Evolutionary conservation across 2,113 vertebrate genomes (phyloP), one percentile per base, ranked within the genome.

Genomic region (Trichomycterus rosablanca): DNA sequence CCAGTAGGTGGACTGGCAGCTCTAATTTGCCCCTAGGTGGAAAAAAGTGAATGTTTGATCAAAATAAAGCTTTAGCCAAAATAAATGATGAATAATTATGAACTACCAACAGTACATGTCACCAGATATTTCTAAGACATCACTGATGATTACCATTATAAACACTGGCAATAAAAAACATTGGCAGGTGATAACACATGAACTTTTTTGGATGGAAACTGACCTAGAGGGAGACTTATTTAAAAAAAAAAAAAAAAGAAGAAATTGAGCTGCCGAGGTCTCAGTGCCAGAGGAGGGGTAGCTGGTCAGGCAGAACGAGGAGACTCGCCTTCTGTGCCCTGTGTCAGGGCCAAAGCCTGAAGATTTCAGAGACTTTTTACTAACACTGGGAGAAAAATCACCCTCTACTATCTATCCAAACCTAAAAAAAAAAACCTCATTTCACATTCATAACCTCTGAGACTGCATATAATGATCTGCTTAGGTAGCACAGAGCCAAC

Each of bases 351-450:
- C 78, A 79, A 79, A 74, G 74, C 51, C n/a, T 66, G 70, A 77
- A 71, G 78, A 78, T 80, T 60, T 12, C 68, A 80, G 80, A 82
- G 75, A 57, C 68, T 30, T 73, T 74, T 71, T 78, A 66, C 49
- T 43, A 18, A 14, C 46, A 42, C 76, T 73, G 80, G 23, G 3
- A 40, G 2, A 51, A 55, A 49, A 28, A 46, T 26, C 28, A 9
- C 8, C 52, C 35, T n/a, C 48, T 46, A 20, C 39, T 14, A 26
- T 67, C 59, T 44, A 19, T 60, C 35, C 30, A 15, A 60, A 46
- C 22, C 3, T 9, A 39, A 11, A 16, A 51, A 50, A 24, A 26
- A 24, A 24, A 26, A 24, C 44, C 15, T 14, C 44, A 69, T 58
- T 58, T 26, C 15, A 63, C 15, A 39, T 51, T 58, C 20, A 50